These are phyloP conservation scores for Brachionus sp. DNA, from an alignment of 1,140 invertebrate species.

Conservation along the genomic window DNA sequence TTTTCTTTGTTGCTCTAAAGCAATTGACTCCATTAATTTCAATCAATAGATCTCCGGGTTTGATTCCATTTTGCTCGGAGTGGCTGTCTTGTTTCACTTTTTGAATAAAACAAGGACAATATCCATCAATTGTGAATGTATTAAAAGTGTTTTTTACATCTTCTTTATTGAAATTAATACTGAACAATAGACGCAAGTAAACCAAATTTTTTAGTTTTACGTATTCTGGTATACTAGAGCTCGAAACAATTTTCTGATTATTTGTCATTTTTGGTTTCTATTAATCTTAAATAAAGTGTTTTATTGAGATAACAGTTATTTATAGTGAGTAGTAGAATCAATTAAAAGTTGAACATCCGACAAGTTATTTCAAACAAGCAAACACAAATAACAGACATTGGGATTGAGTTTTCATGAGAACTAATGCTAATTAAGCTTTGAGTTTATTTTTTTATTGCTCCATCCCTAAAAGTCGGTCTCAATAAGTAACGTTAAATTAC, in stretches of 20 bases:
- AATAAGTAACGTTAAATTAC: not conserved
- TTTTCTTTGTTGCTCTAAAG: not conserved
- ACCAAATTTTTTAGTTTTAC: slow-evolving; percentile 18
- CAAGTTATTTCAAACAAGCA: not conserved
- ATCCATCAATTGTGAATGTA: not conserved
- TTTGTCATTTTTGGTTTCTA: not conserved
- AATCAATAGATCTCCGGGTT: not conserved
- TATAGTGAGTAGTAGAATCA: not conserved
- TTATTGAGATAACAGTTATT: not conserved
- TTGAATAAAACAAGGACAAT: slow-evolving; percentile 2
- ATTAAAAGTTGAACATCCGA: slow-evolving; percentile 30
- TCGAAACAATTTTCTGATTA: not conserved
- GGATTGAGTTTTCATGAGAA: not conserved
- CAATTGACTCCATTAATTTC: slow-evolving; percentile 30
- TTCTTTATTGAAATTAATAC: not conserved
- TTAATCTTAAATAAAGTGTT: not conserved
- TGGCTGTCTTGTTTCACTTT: not conserved
- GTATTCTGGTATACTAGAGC: not conserved
- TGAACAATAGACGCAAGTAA: not conserved
- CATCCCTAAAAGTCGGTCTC: not conserved
- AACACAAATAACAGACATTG: not conserved
- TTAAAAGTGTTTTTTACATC: not conserved
- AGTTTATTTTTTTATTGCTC: not conserved
- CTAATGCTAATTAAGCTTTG: not conserved
- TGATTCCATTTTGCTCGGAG: not conserved